phyloP scores from a whole-genome alignment of 1,140 invertebrate genomes.

The Nebria ingens region DNA sequence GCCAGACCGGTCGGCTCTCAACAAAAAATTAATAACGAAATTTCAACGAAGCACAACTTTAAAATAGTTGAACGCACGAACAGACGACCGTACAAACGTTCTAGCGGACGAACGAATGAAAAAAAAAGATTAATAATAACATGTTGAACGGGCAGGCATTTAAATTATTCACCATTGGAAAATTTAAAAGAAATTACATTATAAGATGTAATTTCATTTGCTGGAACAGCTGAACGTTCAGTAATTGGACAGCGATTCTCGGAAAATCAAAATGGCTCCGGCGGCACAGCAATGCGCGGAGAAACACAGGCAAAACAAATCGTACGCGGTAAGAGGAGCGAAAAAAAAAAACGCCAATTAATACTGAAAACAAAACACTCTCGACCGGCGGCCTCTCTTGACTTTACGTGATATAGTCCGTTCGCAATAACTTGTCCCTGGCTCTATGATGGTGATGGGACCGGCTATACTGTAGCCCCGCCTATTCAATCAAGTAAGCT shows the following conservation, averaged over 20 bases:
- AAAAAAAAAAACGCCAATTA: constrained; percentile 29
- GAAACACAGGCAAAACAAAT: constrained; percentile 25
- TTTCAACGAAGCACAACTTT: background rate
- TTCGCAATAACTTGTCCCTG: constrained; percentile 1
- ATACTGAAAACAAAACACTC: constrained; percentile 29
- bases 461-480: background rate
- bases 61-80: too few species aligned
- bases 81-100: too few species aligned
- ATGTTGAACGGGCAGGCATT: constrained; percentile 6
- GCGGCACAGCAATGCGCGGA: too few species aligned
- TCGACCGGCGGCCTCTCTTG: background rate
- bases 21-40: background rate
- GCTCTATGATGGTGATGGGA: too few species aligned
- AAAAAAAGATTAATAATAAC: constrained; percentile 2
- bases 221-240: constrained; percentile 25
- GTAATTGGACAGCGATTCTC: constrained; percentile 29
- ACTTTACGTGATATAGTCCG: background rate
- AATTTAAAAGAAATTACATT: constrained; percentile 27
- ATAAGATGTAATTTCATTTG: constrained; percentile 42
- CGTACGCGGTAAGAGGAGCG: constrained; percentile 1
- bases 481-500: background rate
- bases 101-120: too few species aligned
- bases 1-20: too few species aligned
- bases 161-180: constrained; percentile 20
- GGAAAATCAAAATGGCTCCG: constrained; percentile 32